Evolutionary conservation across 2,888 invertebrate genomes (phyloP), one percentile per base, ranked within the genome.

Genomic region (Apodemia zela): DNA sequence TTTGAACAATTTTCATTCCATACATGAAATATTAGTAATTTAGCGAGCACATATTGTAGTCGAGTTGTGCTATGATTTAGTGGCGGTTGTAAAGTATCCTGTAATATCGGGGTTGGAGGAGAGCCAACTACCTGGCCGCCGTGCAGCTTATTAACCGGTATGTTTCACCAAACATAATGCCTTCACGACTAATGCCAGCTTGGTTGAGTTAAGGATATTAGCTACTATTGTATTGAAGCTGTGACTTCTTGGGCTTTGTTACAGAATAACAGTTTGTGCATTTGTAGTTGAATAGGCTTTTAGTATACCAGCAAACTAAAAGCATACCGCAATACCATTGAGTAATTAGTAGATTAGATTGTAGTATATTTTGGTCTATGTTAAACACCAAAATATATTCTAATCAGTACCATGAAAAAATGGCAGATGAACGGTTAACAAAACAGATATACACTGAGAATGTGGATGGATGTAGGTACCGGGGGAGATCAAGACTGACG

Each of bases 91-190:
- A 70, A 69, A 71, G 69, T 72, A 70, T 69, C 72, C 72, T 71
- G 67, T 73, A 72, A 72, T 72, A 72, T 71, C 68, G 69, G 63
- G 68, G 62, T 69, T 72, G 73, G 73, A 71, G 63, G 58, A 29
- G 13, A 47, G 35, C 59, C 60, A 63, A 66, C 69, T 72, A 72
- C 73, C 72, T 72, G 70, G 33, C 21, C 38, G 45, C 45, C 61
- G 62, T 60, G 45, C 59, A 65, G 67, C 72, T 72, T 73, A 72
- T 72, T 72, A 73, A 72, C 72, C 67, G 65, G 68, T 72, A 70
- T 68, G 69, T 65, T 67, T 64, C 62, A 59, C 65, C 62, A 60
- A 42, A 66, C 62, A 67, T 66, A 63, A 68, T 66, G 62, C 67
- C 66, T 60, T 63, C 49, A 60, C 59, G 62, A 67, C 63, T 66